A percentile compares a stretch with the other conserved stretches of the same genome.
Evolutionary conservation across 64 coral and sea anemone species (phyloP).

Genomic region (Actinia equina): DNA sequence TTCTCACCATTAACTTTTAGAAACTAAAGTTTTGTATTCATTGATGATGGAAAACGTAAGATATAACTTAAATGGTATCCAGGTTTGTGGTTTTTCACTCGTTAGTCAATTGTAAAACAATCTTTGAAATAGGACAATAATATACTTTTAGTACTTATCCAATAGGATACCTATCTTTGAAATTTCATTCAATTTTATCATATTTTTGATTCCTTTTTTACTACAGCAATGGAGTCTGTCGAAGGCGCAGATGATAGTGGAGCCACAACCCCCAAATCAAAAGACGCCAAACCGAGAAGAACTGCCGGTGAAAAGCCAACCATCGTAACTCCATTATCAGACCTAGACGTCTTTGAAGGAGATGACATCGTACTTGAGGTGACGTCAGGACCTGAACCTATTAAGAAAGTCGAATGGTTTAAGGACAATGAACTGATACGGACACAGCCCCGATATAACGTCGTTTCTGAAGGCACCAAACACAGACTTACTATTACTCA

Average conservation of each 20-base stretch:
- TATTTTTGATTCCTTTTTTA: background rate
- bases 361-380: conserved; percentile 64
- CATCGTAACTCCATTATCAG: conserved; percentile 43
- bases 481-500: conserved; percentile 57
- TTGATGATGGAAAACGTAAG: too few relatives aligned
- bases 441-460: conserved; percentile 52
- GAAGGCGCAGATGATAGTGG: background rate
- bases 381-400: conserved; percentile 66
- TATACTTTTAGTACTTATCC: too few relatives aligned
- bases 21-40: too few relatives aligned
- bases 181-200: too few relatives aligned
- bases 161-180: background rate
- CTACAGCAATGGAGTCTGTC: conserved; percentile 21
- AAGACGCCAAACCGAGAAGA: conserved; percentile 39
- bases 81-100: too few relatives aligned
- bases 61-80: too few relatives aligned
- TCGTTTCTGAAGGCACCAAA: conserved; percentile 24
- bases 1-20: too few relatives aligned
- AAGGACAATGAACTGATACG: conserved; percentile 88
- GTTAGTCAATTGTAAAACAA: too few relatives aligned
- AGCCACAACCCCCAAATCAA: conserved; percentile 26
- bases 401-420: conserved; percentile 88
- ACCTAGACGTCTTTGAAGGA: conserved; percentile 67
- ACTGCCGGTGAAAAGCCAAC: conserved; percentile 68
- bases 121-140: too few relatives aligned